Evolutionary conservation across 2,888 invertebrate species (phyloP).

Genomic region (Uropetala carovei): DNA sequence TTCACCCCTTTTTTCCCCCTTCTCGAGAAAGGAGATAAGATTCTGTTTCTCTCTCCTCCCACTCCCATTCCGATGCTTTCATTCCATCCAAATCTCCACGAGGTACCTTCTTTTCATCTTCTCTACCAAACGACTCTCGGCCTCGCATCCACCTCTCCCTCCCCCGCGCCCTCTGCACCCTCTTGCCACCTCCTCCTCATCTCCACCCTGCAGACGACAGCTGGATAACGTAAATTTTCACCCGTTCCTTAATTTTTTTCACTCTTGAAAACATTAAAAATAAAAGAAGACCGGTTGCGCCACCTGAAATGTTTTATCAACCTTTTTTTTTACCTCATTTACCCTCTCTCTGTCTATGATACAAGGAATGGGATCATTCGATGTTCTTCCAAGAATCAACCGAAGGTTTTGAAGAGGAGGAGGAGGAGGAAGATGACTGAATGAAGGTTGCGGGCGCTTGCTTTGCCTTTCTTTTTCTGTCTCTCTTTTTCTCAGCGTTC

Average conservation of each 20-base stretch:
- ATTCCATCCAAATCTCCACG: not conserved
- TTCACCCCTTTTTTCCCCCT: not conserved
- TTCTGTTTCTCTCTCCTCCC: not conserved
- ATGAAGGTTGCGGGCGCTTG: constrained; percentile 5
- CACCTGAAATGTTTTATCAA: constrained; percentile 17
- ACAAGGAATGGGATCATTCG: not conserved
- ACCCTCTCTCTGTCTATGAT: not conserved
- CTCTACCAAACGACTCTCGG: not conserved
- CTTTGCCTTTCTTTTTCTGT: not conserved
- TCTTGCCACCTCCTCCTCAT: not conserved
- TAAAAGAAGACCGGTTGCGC: constrained; percentile 8
- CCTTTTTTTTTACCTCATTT: too few relatives aligned
- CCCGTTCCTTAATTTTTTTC: constrained; percentile 19
- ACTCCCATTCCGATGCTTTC: not conserved
- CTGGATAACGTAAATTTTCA: constrained; percentile 59
- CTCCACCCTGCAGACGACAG: constrained; percentile 54
- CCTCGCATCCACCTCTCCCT: not conserved
- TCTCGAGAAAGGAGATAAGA: not conserved
- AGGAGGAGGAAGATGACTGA: not conserved
- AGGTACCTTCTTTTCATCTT: not conserved
- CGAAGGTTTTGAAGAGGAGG: not conserved
- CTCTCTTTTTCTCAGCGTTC: not conserved
- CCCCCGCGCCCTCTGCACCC: not conserved
- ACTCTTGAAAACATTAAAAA: constrained; percentile 32
- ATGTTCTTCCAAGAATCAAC: not conserved